Percentiles rank a stretch among this genome's conserved stretches.
phyloP scores from a whole-genome alignment of 2,797 vertebrate species.

The Adrianichthys oophorus region DNA sequence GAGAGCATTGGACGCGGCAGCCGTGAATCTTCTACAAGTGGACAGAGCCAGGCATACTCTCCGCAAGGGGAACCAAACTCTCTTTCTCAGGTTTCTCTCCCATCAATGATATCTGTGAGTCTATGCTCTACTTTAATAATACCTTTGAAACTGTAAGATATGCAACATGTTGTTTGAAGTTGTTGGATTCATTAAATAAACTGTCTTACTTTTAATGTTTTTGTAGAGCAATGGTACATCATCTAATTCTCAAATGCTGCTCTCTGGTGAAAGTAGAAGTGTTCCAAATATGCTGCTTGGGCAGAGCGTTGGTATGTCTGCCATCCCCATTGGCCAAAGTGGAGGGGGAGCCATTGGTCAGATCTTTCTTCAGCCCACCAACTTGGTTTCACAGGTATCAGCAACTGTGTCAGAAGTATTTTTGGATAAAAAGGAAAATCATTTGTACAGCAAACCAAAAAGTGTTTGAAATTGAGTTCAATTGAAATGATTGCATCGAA shows the following conservation, averaged over 20 bases:
- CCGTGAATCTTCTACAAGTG: conserved; percentile 77
- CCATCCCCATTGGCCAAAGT: conserved; percentile 68
- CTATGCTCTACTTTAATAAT: conserved; percentile 6
- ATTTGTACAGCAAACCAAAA: conserved; percentile 20
- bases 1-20: conserved; percentile 73
- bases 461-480: too few species aligned
- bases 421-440: conserved; percentile 73
- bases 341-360: conserved; percentile 67
- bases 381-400: conserved; percentile 78
- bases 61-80: conserved; percentile 72
- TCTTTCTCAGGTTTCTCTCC: conserved; percentile 63
- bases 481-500: too few species aligned
- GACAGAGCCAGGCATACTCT: conserved; percentile 75
- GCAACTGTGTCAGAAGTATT: conserved; percentile 76
- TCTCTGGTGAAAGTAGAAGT: conserved; percentile 68
- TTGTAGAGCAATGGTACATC: conserved; percentile 59
- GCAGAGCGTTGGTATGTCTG: conserved; percentile 67
- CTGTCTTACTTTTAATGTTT: conserved; percentile 3
- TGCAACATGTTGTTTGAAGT: conserved; percentile 1
- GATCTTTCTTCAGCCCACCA: conserved; percentile 74
- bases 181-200: background rate
- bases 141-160: background rate
- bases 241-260: conserved; percentile 68
- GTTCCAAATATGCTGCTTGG: conserved; percentile 65
- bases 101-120: conserved; percentile 68